Conservation (phyloP, 2,113 vertebrate species). For the Nyctereutes procyonoides region DNA sequence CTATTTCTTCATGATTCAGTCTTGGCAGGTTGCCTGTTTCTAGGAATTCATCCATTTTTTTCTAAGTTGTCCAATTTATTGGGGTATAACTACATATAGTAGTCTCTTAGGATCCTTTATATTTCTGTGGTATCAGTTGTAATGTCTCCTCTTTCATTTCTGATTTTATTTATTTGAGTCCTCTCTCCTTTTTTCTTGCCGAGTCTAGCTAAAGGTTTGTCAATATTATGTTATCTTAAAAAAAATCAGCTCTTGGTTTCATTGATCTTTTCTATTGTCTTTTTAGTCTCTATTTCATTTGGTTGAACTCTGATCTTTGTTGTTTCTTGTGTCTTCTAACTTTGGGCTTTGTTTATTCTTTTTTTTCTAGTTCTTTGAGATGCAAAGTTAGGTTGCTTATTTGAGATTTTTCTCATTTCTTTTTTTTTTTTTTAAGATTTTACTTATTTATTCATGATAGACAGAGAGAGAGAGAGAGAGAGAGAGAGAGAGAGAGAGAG, state of each 20-base stretch:
- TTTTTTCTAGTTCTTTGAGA: neutral
- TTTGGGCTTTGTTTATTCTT: neutral
- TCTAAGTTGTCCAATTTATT: neutral
- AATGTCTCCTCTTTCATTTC: neutral
- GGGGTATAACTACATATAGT: neutral
- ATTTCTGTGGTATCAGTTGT: neutral
- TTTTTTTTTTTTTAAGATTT: no score
- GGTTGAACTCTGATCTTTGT: neutral
- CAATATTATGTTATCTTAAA: neutral
- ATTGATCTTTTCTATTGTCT: neutral
- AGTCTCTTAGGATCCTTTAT: neutral
- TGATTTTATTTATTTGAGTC: neutral
- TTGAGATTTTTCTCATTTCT: constrained; percentile 13
- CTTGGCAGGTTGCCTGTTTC: neutral
- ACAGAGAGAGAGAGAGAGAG: accelerated
- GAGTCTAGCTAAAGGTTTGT: neutral
- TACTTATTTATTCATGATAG: no score
- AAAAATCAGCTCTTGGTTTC: neutral
- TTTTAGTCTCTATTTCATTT: constrained; percentile 23
- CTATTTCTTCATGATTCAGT: neutral
- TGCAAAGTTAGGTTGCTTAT: neutral
- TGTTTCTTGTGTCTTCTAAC: neutral
- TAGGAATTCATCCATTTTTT: neutral
- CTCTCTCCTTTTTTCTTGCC: neutral
- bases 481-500: no score